Conservation (phyloP, 2,888 invertebrate species). For the Sialis lutaria region DNA sequence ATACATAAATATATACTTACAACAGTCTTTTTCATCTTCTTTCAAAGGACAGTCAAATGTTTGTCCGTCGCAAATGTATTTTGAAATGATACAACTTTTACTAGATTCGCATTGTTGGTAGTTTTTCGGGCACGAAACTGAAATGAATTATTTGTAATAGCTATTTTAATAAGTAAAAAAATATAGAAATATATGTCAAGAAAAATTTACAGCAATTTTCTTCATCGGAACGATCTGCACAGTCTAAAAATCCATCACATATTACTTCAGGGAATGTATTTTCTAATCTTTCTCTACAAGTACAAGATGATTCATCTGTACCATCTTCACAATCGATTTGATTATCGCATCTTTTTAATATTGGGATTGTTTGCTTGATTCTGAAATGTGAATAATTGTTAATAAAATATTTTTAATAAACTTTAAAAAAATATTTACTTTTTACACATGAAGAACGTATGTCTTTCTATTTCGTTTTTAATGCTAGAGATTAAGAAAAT, state of each 20-base stretch:
- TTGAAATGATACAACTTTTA: constrained; percentile 39
- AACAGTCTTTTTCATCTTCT: constrained; percentile 67
- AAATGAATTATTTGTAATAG: constrained; percentile 11
- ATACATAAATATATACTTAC: constrained; percentile 29
- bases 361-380: constrained; percentile 43
- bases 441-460: constrained; percentile 25
- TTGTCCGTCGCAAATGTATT: constrained; percentile 43
- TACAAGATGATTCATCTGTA: constrained; percentile 57
- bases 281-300: constrained; percentile 49
- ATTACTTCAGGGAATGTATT: constrained; percentile 34
- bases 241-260: constrained; percentile 61
- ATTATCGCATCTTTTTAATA: constrained; percentile 44
- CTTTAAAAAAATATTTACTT: constrained; percentile 20
- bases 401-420: constrained; percentile 4
- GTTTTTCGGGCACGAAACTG: constrained; percentile 36
- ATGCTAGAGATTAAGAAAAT: constrained; percentile 15
- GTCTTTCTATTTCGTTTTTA: constrained; percentile 19
- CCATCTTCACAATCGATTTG: constrained; percentile 66
- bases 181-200: not conserved
- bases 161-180: not conserved
- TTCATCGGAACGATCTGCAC: constrained; percentile 60
- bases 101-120: constrained; percentile 47
- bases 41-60: constrained; percentile 42
- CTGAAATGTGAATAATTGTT: constrained; percentile 24
- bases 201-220: constrained; percentile 45